phyloP scores from a whole-genome alignment of 2,113 vertebrate species.

The Pachyramphus minor region DNA sequence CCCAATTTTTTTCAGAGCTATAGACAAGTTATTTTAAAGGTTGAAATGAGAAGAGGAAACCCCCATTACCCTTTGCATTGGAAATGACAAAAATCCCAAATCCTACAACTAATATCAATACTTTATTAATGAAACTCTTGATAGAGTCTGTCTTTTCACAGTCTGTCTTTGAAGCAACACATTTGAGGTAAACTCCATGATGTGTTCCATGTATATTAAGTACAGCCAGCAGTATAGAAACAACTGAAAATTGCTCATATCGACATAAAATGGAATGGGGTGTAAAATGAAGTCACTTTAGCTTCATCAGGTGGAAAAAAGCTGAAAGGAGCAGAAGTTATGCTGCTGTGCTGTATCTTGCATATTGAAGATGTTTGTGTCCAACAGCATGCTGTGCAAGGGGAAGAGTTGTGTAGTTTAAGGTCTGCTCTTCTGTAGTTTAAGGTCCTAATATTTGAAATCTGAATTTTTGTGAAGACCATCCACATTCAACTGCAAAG shows the following conservation, averaged over 20 bases:
- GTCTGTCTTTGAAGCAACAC: background rate
- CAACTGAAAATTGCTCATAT: background rate
- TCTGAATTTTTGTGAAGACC: background rate
- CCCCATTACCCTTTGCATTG: background rate
- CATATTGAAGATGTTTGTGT: background rate
- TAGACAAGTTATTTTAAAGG: background rate
- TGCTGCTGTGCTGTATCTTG: background rate
- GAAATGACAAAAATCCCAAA: background rate
- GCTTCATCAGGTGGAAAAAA: background rate
- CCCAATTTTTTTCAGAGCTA: background rate
- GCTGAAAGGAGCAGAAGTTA: background rate
- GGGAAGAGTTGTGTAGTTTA: background rate
- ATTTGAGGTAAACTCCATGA: background rate
- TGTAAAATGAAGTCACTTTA: background rate
- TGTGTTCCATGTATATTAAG: background rate
- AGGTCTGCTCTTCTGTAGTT: background rate
- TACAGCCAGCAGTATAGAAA: background rate
- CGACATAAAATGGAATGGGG: background rate
- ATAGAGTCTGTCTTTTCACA: background rate
- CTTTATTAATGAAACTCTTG: background rate
- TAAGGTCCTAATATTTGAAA: background rate
- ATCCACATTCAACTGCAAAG: background rate
- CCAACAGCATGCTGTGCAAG: background rate
- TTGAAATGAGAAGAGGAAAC: background rate
- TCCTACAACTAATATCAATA: background rate